phyloP scores from a whole-genome alignment of 2,888 invertebrate species.

The Emmelina monodactyla region DNA sequence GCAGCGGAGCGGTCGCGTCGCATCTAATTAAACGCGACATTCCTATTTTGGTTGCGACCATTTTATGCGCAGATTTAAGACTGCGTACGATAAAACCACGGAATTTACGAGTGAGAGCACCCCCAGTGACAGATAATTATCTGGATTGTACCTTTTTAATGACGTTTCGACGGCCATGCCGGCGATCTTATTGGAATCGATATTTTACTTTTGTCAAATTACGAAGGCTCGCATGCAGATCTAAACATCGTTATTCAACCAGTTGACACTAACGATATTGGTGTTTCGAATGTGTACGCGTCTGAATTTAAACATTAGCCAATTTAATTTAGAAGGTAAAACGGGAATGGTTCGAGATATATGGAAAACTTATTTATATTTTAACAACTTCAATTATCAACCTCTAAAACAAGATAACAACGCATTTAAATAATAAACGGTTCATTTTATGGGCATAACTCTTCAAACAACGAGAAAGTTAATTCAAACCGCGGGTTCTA shows the following conservation, averaged over 20 bases:
- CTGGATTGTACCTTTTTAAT: constrained; percentile 33
- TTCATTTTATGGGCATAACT: no score
- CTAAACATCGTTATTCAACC: not conserved
- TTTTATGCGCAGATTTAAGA: constrained; percentile 49
- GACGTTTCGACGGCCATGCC: constrained; percentile 22
- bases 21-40: constrained; percentile 51
- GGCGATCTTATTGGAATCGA: constrained; percentile 20
- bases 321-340: constrained; percentile 5
- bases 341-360: constrained; percentile 28
- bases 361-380: no score
- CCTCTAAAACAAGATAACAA: no score
- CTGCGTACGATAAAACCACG: constrained; percentile 38
- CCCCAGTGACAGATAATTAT: constrained; percentile 42
- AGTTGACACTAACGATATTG: not conserved
- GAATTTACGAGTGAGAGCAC: constrained; percentile 37
- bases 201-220: constrained; percentile 22
- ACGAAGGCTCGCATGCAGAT: not conserved
- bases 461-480: no score
- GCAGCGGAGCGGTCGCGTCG: constrained; percentile 28
- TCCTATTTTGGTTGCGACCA: constrained; percentile 46
- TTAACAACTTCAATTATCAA: no score
- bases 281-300: no score
- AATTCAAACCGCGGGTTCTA: no score
- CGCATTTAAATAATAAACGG: no score
- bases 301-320: no score